These are phyloP conservation scores for Teleogryllus occipitalis DNA, from an alignment of 1,140 invertebrate genomes.

Conservation along the genomic window DNA sequence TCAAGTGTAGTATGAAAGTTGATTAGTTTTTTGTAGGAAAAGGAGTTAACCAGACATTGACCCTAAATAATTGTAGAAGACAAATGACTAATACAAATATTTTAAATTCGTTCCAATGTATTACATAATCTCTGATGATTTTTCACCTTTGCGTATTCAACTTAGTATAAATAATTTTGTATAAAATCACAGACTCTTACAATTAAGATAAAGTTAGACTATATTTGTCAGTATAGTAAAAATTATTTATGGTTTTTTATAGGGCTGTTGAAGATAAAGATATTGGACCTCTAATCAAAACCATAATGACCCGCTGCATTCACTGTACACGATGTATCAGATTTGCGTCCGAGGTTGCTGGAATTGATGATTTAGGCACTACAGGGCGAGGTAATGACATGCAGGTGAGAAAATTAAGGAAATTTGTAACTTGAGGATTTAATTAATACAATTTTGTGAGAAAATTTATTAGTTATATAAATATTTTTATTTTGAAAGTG, in stretches of 20 bases:
- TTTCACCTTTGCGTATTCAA: too few relatives aligned
- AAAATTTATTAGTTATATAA: neutral
- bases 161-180: too few relatives aligned
- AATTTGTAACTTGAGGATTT: neutral
- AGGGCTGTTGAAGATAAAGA: constrained; percentile 99
- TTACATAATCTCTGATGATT: too few relatives aligned
- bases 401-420: constrained; percentile 52
- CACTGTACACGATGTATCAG: constrained; percentile 98
- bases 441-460: neutral
- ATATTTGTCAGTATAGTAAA: too few relatives aligned
- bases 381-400: constrained; percentile 92
- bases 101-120: too few relatives aligned
- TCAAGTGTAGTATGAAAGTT: too few relatives aligned
- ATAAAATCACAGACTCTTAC: too few relatives aligned
- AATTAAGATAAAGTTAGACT: too few relatives aligned
- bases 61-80: too few relatives aligned
- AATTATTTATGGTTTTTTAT: constrained; percentile 15
- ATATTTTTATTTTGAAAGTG: neutral
- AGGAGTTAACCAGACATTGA: too few relatives aligned
- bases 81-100: too few relatives aligned
- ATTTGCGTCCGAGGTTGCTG: constrained; percentile 94
- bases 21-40: too few relatives aligned
- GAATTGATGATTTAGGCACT: constrained; percentile 95
- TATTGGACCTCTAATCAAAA: constrained; percentile 95
- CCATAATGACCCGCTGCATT: constrained; percentile 99